phyloP scores from a whole-genome alignment of 2,797 vertebrate genomes.

The Pseudochirops corinnae region DNA sequence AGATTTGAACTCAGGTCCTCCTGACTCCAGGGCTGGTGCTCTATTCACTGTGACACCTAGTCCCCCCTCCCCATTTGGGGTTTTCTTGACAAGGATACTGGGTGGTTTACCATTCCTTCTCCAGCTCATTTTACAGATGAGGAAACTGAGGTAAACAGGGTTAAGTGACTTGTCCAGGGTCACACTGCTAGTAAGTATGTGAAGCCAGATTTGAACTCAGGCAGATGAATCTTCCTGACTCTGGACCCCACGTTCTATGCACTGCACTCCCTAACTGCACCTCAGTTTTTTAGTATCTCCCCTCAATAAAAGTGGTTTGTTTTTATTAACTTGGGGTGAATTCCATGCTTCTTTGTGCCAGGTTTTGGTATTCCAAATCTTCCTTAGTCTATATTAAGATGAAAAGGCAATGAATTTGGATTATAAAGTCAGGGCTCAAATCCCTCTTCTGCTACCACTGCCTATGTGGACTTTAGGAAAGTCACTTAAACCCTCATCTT shows the following conservation, averaged over 20 bases:
- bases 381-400: neutral
- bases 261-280: neutral
- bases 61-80: no score
- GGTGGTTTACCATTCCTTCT: neutral
- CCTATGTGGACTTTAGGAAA: neutral
- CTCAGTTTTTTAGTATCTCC: neutral
- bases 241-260: neutral
- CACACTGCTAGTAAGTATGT: neutral
- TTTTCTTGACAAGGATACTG: neutral
- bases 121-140: neutral
- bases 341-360: neutral
- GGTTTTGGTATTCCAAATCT: neutral
- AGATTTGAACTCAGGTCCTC: no score
- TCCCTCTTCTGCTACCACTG: neutral
- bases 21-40: no score
- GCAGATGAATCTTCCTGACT: neutral
- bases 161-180: neutral
- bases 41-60: no score
- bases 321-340: neutral
- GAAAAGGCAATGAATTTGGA: neutral
- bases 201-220: neutral
- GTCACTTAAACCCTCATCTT: neutral
- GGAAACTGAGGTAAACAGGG: neutral
- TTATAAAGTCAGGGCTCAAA: neutral
- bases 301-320: neutral